Evolutionary conservation across 1,140 invertebrate species (phyloP).

Genomic region (Drosophila cardini): DNA sequence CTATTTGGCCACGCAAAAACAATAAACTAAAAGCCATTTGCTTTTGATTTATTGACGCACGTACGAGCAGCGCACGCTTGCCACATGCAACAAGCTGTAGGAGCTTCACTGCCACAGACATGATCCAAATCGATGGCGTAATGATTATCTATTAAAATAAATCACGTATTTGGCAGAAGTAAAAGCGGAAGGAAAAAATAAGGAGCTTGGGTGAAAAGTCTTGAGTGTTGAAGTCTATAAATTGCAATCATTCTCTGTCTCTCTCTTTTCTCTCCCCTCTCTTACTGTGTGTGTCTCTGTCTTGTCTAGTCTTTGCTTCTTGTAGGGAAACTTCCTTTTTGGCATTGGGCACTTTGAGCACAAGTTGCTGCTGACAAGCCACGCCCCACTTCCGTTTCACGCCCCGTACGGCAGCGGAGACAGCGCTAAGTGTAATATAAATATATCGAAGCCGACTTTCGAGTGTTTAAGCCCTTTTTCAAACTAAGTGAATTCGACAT

Average conservation of each 20-base stretch:
- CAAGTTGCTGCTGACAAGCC: slow-evolving; percentile 73
- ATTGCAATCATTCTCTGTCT: slow-evolving; percentile 60
- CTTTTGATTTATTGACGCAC: slow-evolving; percentile 79
- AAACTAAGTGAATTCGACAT: slow-evolving; percentile 57
- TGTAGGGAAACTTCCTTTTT: slow-evolving; percentile 41
- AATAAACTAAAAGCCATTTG: slow-evolving; percentile 79
- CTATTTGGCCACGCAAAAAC: slow-evolving; percentile 65
- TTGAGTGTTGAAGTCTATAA: slow-evolving; percentile 77
- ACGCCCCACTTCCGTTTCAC: not conserved
- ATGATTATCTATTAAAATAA: slow-evolving; percentile 84
- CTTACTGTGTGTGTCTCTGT: slow-evolving; percentile 21
- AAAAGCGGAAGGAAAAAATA: slow-evolving; percentile 23
- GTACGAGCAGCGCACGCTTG: slow-evolving; percentile 39
- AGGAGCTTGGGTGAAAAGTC: slow-evolving; percentile 2
- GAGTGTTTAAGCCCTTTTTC: slow-evolving; percentile 74
- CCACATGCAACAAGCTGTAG: slow-evolving; percentile 57
- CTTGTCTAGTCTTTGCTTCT: slow-evolving; percentile 20
- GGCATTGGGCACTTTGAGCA: slow-evolving; percentile 41
- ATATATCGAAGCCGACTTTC: slow-evolving; percentile 77
- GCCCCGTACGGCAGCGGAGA: slow-evolving; percentile 16
- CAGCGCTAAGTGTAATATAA: slow-evolving; percentile 79
- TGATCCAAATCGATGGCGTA: slow-evolving; percentile 78
- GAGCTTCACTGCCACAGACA: slow-evolving; percentile 39
- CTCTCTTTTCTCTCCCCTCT: not conserved
- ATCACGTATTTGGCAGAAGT: slow-evolving; percentile 78